Evolutionary conservation across 2,888 invertebrate genomes (phyloP).

Genomic region (Habrosyne pyritoides): DNA sequence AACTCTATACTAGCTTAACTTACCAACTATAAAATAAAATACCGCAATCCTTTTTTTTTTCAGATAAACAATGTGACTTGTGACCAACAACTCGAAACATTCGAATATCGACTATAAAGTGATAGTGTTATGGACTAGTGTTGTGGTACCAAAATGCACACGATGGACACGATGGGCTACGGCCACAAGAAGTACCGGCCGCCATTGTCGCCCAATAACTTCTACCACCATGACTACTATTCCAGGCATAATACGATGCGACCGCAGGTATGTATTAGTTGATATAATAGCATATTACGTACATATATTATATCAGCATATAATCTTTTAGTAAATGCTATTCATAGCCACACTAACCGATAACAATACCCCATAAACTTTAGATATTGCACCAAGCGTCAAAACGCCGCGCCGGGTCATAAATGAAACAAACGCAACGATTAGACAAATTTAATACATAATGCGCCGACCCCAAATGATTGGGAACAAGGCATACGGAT

Average conservation of each 20-base stretch:
- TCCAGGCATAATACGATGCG: constrained; percentile 77
- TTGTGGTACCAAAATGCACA: constrained; percentile 62
- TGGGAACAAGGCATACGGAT: no score
- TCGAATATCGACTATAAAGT: constrained; percentile 17
- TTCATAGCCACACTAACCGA: no score
- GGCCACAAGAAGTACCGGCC: constrained; percentile 86
- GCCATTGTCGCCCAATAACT: constrained; percentile 83
- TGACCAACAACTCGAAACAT: constrained; percentile 16
- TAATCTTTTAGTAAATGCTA: no score
- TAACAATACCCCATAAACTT: no score
- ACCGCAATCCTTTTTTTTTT: constrained; percentile 27
- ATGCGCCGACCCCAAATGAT: no score
- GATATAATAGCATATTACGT: not conserved
- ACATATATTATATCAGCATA: no score
- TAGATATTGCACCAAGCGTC: no score
- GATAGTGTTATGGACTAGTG: constrained; percentile 41
- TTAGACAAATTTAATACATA: no score
- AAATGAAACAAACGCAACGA: no score
- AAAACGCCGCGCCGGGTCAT: no score
- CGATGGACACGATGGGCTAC: constrained; percentile 86
- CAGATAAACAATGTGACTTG: constrained; percentile 44
- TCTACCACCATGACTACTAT: constrained; percentile 84
- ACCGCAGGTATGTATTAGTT: constrained; percentile 65
- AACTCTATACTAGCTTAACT: constrained; percentile 24
- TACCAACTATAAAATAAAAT: constrained; percentile 11